phyloP scores from a whole-genome alignment of 2,888 invertebrate species.

The Microctonus aethiopoides region DNA sequence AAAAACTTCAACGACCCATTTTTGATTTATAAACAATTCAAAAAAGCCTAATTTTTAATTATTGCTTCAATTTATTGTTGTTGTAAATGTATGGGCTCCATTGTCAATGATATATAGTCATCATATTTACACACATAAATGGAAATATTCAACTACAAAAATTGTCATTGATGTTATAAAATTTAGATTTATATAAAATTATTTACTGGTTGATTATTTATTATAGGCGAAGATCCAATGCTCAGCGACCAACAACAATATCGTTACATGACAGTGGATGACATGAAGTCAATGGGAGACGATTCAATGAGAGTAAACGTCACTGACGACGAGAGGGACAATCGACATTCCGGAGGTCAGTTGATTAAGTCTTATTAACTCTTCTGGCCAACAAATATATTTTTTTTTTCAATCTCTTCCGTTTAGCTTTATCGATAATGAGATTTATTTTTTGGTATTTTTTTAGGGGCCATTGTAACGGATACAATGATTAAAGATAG shows the following conservation, averaged over 20 bases:
- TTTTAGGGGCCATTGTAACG: slow-evolving; percentile 60
- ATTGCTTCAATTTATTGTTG: no score
- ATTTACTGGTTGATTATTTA: slow-evolving; percentile 37
- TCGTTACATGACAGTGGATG: slow-evolving; percentile 92
- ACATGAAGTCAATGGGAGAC: slow-evolving; percentile 94
- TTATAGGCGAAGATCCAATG: slow-evolving; percentile 88
- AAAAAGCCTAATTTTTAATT: no score
- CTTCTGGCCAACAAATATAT: neutral
- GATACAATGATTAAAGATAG: slow-evolving; percentile 67
- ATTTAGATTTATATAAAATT: slow-evolving; percentile 3
- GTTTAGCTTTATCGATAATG: slow-evolving; percentile 10
- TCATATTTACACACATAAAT: neutral
- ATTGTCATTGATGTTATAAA: neutral
- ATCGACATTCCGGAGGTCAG: slow-evolving; percentile 68
- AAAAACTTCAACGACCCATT: no score
- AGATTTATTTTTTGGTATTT: slow-evolving; percentile 32
- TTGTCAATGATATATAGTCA: neutral
- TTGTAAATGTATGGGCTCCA: neutral
- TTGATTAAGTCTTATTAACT: slow-evolving; percentile 35
- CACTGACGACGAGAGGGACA: slow-evolving; percentile 88
- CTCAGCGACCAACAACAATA: slow-evolving; percentile 88
- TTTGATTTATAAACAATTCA: no score
- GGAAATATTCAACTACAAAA: neutral
- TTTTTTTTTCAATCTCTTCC: slow-evolving; percentile 14
- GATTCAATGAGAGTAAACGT: slow-evolving; percentile 94